Conservation (phyloP, 1,140 invertebrate species). For the Thalassaphorura encarpata region DNA sequence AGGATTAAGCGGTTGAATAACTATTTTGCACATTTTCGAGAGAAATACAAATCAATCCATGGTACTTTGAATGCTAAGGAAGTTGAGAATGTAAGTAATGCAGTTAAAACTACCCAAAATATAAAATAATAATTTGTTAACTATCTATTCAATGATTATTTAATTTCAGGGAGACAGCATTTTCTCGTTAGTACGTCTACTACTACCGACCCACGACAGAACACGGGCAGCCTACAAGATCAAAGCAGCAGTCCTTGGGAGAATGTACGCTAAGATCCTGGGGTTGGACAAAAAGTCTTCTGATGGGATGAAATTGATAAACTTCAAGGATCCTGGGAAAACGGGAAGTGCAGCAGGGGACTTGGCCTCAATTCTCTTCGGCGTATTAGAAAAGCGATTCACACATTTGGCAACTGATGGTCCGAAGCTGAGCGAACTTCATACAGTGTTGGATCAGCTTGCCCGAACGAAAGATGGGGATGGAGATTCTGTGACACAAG, state of each 20-base stretch:
- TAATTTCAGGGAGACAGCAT: slow-evolving; percentile 42
- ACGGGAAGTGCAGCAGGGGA: slow-evolving; percentile 45
- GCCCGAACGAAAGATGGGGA: slow-evolving; percentile 46
- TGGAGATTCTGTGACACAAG: slow-evolving; percentile 33
- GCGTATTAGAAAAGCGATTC: slow-evolving; percentile 55
- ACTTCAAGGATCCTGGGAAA: slow-evolving; percentile 43
- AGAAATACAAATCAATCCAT: slow-evolving; percentile 36
- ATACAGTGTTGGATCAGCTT: slow-evolving; percentile 57
- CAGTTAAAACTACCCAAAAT: slow-evolving; percentile 19
- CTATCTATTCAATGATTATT: slow-evolving; percentile 15
- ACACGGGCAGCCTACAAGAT: slow-evolving; percentile 53
- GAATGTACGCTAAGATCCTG: slow-evolving; percentile 56
- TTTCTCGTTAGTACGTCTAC: slow-evolving; percentile 57
- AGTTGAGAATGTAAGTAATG: slow-evolving; percentile 20
- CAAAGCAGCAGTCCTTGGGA: slow-evolving; percentile 53
- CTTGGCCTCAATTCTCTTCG: slow-evolving; percentile 62
- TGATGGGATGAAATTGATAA: slow-evolving; percentile 53
- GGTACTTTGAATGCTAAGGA: slow-evolving; percentile 27
- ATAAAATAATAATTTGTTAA: slow-evolving; percentile 19
- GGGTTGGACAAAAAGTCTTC: slow-evolving; percentile 51
- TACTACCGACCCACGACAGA: slow-evolving; percentile 58
- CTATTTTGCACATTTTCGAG: slow-evolving; percentile 46
- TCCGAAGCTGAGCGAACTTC: slow-evolving; percentile 44
- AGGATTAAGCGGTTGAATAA: slow-evolving; percentile 43
- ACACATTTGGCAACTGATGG: slow-evolving; percentile 34